Conservation (phyloP, 2,888 invertebrate genomes). For the Leuctra nigra region DNA sequence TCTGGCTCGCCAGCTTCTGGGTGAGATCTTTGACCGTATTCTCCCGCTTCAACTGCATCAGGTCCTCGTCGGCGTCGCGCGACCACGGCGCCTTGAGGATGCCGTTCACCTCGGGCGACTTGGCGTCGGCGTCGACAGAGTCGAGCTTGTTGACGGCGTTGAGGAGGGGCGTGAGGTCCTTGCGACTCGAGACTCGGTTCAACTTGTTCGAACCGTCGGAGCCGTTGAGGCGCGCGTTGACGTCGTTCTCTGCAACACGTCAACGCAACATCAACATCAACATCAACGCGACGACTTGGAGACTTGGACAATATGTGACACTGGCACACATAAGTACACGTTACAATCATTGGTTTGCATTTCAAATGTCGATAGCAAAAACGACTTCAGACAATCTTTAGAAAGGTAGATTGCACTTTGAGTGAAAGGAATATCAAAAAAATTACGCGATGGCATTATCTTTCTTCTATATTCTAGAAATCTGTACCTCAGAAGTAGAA, state of each 20-base stretch:
- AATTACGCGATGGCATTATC: too few species aligned
- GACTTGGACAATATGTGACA: too few species aligned
- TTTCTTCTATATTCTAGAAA: too few species aligned
- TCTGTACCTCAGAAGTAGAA: too few species aligned
- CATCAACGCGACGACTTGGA: too few species aligned
- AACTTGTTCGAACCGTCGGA: constrained; percentile 38
- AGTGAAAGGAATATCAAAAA: too few species aligned
- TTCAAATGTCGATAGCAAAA: too few species aligned
- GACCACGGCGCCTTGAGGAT: constrained; percentile 25
- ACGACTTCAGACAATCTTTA: too few species aligned
- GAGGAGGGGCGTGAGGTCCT: constrained; percentile 48
- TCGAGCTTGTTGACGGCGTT: constrained; percentile 51
- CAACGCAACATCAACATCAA: neutral
- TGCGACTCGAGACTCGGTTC: constrained; percentile 37
- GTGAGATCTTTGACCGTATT: constrained; percentile 85
- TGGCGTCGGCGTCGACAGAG: constrained; percentile 32
- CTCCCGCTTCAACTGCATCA: constrained; percentile 67
- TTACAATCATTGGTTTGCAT: too few species aligned
- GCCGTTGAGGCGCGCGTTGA: constrained; percentile 56
- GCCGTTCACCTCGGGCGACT: constrained; percentile 15
- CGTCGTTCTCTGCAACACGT: constrained; percentile 48
- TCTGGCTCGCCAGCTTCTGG: constrained; percentile 71
- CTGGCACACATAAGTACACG: too few species aligned
- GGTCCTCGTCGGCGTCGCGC: constrained; percentile 31
- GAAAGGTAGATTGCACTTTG: too few species aligned